phyloP scores from a whole-genome alignment of 2,888 invertebrate genomes.

The Agrotis puta region DNA sequence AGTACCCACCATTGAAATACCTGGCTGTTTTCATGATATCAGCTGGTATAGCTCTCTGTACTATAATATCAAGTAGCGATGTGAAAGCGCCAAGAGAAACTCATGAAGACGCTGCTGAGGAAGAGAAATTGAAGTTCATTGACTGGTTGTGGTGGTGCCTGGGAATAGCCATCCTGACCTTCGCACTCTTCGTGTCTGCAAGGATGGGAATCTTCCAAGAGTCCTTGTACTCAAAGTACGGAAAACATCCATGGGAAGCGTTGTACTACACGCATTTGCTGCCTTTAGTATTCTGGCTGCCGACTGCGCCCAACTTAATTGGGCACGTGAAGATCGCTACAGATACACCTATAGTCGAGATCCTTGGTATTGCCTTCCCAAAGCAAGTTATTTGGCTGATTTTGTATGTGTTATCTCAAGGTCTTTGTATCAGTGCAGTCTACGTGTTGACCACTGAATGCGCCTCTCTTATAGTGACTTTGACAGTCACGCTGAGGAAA shows the following conservation, averaged over 20 bases:
- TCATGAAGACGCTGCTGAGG: constrained; percentile 82
- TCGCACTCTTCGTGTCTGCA: constrained; percentile 97
- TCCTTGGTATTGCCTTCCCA: constrained; percentile 92
- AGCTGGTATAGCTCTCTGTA: constrained; percentile 97
- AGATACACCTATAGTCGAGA: constrained; percentile 92
- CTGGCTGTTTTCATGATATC: constrained; percentile 98
- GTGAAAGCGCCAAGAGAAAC: constrained; percentile 91
- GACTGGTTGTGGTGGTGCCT: constrained; percentile 92
- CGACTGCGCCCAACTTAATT: constrained; percentile 94
- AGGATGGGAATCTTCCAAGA: constrained; percentile 99
- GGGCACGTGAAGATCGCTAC: constrained; percentile 94
- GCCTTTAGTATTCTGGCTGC: constrained; percentile 96
- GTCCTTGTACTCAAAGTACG: constrained; percentile 94
- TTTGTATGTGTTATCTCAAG: constrained; percentile 97
- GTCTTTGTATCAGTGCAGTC: constrained; percentile 97
- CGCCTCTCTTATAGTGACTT: constrained; percentile 97
- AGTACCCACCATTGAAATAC: constrained; percentile 96
- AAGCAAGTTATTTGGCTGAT: constrained; percentile 94
- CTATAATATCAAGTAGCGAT: constrained; percentile 95
- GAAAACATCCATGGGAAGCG: constrained; percentile 98
- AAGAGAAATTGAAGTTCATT: constrained; percentile 83
- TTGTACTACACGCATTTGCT: constrained; percentile 97
- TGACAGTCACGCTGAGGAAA: constrained; percentile 98
- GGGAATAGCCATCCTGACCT: constrained; percentile 95
- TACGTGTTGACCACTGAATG: constrained; percentile 98